Percentiles rank a stretch among this genome's conserved stretches.
These are phyloP conservation scores for Malurus cyaneus DNA, from an alignment of 2,113 vertebrate genomes.

Conservation along the genomic window DNA sequence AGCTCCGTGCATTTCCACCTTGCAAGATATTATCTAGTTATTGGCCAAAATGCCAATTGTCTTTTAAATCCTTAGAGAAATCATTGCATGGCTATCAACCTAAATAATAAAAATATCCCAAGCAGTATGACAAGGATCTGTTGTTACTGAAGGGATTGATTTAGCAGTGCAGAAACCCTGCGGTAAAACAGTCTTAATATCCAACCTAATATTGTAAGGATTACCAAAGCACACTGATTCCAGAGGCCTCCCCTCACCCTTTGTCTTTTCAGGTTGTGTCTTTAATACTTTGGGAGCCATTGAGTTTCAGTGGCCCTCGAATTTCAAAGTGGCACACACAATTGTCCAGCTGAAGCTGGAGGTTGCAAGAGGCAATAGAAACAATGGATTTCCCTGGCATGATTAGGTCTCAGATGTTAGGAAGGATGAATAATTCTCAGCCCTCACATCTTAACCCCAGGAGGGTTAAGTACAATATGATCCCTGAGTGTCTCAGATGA, in stretches of 20 bases:
- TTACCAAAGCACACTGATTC: conserved; percentile 32
- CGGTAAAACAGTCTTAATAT: conserved; percentile 33
- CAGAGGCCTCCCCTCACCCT: not conserved
- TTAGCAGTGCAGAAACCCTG: not conserved
- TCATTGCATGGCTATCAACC: conserved; percentile 6
- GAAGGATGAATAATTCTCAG: not conserved
- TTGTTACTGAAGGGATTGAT: conserved; percentile 42
- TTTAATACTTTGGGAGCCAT: conserved; percentile 1
- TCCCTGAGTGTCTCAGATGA: not conserved
- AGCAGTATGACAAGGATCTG: conserved; percentile 16
- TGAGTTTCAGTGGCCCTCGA: conserved; percentile 6
- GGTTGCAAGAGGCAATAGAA: not conserved
- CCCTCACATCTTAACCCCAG: not conserved
- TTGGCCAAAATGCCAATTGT: not conserved
- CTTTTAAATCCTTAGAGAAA: conserved; percentile 14
- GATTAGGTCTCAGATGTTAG: not conserved
- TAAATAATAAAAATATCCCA: conserved; percentile 53
- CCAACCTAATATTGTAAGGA: conserved; percentile 56
- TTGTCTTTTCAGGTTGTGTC: conserved; percentile 5
- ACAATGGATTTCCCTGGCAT: not conserved
- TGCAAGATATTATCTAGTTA: not conserved
- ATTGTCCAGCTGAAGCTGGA: not conserved
- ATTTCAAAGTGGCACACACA: not conserved
- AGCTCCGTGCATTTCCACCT: not conserved
- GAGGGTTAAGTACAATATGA: not conserved